Percentiles rank a stretch among this genome's conserved stretches.
Evolutionary conservation across 1,140 invertebrate species (phyloP).

Genomic region (Rhagoletis pomonella): DNA sequence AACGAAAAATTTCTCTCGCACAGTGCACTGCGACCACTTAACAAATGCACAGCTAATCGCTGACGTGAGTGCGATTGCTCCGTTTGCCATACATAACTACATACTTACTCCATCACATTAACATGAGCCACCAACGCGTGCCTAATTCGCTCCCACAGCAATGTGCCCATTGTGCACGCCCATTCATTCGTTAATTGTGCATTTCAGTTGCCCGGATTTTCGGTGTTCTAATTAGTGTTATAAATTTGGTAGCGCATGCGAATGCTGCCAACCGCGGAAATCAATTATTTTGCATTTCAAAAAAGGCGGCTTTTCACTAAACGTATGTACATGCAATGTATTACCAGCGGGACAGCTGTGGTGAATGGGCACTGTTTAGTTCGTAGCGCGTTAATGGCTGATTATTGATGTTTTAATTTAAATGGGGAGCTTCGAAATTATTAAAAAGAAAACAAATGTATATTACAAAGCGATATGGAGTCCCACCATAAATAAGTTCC

Average conservation of each 20-base stretch:
- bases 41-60: background rate
- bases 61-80: background rate
- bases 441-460: too few relatives aligned
- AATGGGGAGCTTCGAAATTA: too few relatives aligned
- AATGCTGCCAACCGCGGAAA: slow-evolving; percentile 51
- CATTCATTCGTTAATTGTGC: slow-evolving; percentile 25
- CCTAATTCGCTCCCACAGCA: slow-evolving; percentile 6
- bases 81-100: background rate
- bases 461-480: too few relatives aligned
- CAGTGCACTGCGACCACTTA: background rate
- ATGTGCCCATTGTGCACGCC: background rate
- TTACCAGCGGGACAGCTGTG: background rate
- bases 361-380: background rate
- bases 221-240: slow-evolving; percentile 35
- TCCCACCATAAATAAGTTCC: too few relatives aligned
- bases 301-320: background rate
- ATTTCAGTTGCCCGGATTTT: slow-evolving; percentile 16
- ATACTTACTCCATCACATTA: background rate
- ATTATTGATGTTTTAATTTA: background rate
- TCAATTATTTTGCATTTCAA: slow-evolving; percentile 43
- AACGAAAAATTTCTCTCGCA: slow-evolving; percentile 1
- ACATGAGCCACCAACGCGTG: background rate
- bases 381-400: background rate
- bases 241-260: slow-evolving; percentile 1
- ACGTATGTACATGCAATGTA: background rate